Base-by-base conservation (phyloP, 2,797 vertebrate species). In the Microchirus variegatus region DNA sequence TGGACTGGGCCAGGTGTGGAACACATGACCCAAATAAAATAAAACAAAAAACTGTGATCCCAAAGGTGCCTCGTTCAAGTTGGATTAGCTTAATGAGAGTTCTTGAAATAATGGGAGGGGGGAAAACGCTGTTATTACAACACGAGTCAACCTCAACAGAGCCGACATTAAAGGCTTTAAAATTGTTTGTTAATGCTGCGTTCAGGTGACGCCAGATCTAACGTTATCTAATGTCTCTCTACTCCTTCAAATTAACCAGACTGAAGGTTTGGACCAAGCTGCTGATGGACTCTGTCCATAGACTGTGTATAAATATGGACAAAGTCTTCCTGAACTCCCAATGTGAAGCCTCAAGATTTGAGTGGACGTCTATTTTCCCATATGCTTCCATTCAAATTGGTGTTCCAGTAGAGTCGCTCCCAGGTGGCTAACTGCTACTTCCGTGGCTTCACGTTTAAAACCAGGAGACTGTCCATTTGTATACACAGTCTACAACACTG, bases 81-180 rank as follows among this genome's bases (percentile, higher is more conserved):
- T 65, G n/a, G 55, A 43, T 19, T 7, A 31, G 79, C 69, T 84
- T 77, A 60, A 78, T 53, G 66, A 80, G 40, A 13, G 56, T 14
- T 14, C 43, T 73, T 41, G 2, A 44, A 41, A 57, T 35, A 53
- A 14, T 55, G 38, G 43, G 53, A 6, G 19, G 41, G 26, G 37
- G 0, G 48, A 64, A 5, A 2, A 38, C 56, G 5, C 53, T 5
- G 22, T 22, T 22, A 57, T 54, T 49, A 17, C 48, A n/a, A 52
- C 51, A 22, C 12, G 14, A 26, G 45, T 36, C 36, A 44, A 53
- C 57, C 54, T 67, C 59, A 53, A 49, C 18, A 49, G 40, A 59
- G 67, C 72, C 59, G 59, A 58, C 54, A 19, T 38, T 38, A 37
- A 59, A 69, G 51, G 61, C 70, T 53, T 70, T 9, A 0, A 5